Evolutionary conservation across 2,888 invertebrate genomes (phyloP), one percentile per base, ranked within the genome.

Genomic region (Notodromas monacha): DNA sequence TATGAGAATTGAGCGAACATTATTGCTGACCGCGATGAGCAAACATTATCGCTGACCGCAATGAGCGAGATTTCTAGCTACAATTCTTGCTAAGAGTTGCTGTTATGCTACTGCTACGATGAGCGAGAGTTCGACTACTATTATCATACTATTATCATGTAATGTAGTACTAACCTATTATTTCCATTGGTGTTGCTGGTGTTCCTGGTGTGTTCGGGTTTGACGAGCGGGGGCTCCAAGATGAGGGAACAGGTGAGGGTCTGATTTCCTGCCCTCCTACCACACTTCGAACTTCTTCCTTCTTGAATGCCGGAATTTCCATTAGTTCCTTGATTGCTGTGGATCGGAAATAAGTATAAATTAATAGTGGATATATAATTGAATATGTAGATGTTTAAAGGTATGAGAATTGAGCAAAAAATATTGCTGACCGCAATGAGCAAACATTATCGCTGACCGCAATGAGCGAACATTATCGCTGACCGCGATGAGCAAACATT

Each of bases 91-190:
- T n/a, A n/a, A n/a, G n/a, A n/a, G n/a, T n/a, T n/a, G n/a, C n/a
- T n/a, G n/a, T n/a, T n/a, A n/a, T n/a, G n/a, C n/a, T n/a, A n/a
- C n/a, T n/a, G n/a, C n/a, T n/a, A n/a, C n/a, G n/a, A n/a, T n/a
- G n/a, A n/a, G n/a, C n/a, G n/a, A n/a, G n/a, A n/a, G n/a, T n/a
- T n/a, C n/a, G n/a, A n/a, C n/a, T n/a, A n/a, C n/a, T n/a, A n/a
- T n/a, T n/a, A n/a, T n/a, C n/a, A n/a, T n/a, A n/a, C n/a, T n/a
- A n/a, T n/a, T n/a, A n/a, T n/a, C n/a, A n/a, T n/a, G n/a, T n/a
- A 21, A 21, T 21, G 21, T 21, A 21, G 21, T 21, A 21, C 21
- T 21, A 21, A 21, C 21, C 21, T 21, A 21, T 21, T 21, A 21
- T 21, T 21, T 21, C 21, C 21, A 21, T 21, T 21, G 21, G 21